phyloP scores from a whole-genome alignment of 2,888 invertebrate genomes.

The Melinopterus prodromus region DNA sequence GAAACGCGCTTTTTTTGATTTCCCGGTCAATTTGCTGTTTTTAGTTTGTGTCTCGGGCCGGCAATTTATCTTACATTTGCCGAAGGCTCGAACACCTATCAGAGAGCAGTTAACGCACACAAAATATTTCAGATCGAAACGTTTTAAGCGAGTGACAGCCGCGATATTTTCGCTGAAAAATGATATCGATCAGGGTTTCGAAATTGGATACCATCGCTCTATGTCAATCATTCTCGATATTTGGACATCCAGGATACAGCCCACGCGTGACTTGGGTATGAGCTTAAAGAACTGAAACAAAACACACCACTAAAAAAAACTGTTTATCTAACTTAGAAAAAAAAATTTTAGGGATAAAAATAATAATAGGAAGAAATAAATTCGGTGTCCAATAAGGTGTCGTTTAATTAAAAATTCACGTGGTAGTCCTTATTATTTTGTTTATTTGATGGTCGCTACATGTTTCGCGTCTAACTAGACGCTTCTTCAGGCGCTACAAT shows the following conservation, averaged over 20 bases:
- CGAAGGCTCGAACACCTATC: not conserved
- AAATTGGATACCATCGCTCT: not conserved
- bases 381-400: no score
- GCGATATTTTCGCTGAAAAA: constrained; percentile 4
- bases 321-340: no score
- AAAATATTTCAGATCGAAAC: not conserved
- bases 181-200: not conserved
- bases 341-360: no score
- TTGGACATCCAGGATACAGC: not conserved
- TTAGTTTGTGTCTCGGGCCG: not conserved
- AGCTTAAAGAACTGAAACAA: not conserved
- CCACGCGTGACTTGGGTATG: not conserved
- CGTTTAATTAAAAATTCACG: no score
- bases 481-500: no score
- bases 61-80: not conserved
- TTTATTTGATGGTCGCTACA: no score
- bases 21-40: not conserved
- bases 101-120: not conserved
- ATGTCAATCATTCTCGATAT: not conserved
- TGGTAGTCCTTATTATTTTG: no score
- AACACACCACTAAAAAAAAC: not conserved
- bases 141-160: not conserved
- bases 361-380: no score
- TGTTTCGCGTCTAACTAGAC: no score
- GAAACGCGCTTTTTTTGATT: not conserved